Conservation (phyloP, 2,113 vertebrate genomes). For the Semnornis frantzii region DNA sequence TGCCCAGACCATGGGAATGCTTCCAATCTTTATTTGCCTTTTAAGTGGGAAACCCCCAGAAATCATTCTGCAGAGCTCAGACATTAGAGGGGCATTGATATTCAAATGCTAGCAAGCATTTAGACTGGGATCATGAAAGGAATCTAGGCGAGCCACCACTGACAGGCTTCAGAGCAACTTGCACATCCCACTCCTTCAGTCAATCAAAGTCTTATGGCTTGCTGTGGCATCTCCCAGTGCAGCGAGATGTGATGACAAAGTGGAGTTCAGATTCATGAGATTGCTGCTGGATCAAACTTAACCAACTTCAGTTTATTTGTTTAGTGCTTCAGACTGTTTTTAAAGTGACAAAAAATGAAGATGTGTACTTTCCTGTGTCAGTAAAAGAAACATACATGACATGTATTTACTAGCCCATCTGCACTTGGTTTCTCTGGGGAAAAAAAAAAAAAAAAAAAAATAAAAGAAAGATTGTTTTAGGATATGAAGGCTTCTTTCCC, state of each 20-base stretch:
- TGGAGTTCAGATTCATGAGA: background rate
- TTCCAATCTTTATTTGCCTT: background rate
- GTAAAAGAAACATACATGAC: background rate
- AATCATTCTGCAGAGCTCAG: background rate
- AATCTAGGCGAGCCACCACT: background rate
- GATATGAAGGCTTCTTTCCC: background rate
- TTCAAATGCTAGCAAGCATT: background rate
- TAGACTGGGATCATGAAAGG: background rate
- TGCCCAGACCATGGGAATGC: accelerated
- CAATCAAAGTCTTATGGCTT: background rate
- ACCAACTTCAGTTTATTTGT: background rate
- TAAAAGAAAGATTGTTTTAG: background rate
- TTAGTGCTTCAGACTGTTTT: background rate
- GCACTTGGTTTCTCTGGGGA: background rate
- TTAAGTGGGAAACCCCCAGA: background rate
- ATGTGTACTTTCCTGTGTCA: background rate
- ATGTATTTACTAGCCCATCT: background rate
- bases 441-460: background rate
- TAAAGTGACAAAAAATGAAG: background rate
- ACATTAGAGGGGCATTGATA: background rate
- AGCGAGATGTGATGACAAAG: background rate
- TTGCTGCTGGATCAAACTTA: background rate
- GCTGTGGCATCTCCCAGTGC: accelerated
- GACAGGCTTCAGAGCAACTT: background rate
- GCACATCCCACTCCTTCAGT: background rate